Evolutionary conservation across 2,888 invertebrate genomes (phyloP), one percentile per base, ranked within the genome.

Genomic region (Fissipunctia ypsillon): DNA sequence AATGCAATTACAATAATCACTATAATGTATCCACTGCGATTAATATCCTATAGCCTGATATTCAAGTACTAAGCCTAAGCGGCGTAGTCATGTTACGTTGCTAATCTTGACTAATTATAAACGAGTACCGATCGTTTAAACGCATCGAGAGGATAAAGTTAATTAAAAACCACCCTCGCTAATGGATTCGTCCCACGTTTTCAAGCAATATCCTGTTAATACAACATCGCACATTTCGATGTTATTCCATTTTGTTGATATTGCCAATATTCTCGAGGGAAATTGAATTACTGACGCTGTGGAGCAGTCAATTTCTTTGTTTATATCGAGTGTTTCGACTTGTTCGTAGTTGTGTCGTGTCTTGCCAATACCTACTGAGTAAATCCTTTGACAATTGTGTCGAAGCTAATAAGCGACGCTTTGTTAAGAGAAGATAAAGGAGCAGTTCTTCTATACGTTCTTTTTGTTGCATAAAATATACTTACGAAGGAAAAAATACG

Each of bases 81-180:
- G 48, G 56, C 31, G 64, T 54, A 43, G 43, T 77, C 52, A 67
- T 77, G 59, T 73, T 54, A 68, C 60, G 65, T 64, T 48, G 65
- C 68, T 81, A 80, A 84, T 78, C 72, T 68, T 63, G 31, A 69
- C 78, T 76, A 79, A 84, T 80, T 78, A 76, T 73, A 80, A 83
- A 77, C 73, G 64, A 73, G 77, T 50, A 83, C 69, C 56, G 69
- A 77, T 78, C 82, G 73, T 75, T 85, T 85, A 78, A 63, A 78
- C 70, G 80, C 81, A 80, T 78, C 77, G 74, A 86, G 80, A 80
- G 86, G 82, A 84, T 86, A 78, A 85, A 87, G 86, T 91, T 92
- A 93, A 93, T 93, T 93, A 92, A 92, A 90, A 93, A 91, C 88
- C 84, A 82, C 75, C 84, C 87, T 79, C 81, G 87, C 86, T 90